phyloP scores from a whole-genome alignment of 2,113 vertebrate species.

The Onychostruthus taczanowskii region DNA sequence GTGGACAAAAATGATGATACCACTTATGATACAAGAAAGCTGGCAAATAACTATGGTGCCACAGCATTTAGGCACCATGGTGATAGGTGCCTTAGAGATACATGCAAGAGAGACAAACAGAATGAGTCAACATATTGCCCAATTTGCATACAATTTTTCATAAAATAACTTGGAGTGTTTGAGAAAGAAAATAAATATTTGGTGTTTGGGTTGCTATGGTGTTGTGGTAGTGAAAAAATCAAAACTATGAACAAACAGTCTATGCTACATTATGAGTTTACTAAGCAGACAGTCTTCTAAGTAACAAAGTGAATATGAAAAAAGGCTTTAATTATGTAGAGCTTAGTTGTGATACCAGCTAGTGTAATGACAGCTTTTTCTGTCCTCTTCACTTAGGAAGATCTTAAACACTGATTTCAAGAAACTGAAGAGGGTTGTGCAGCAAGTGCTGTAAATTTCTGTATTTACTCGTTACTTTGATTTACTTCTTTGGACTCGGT shows the following conservation, averaged over 20 bases:
- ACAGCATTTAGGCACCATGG: conserved; percentile 30
- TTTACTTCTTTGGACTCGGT: background rate
- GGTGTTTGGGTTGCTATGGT: conserved; percentile 36
- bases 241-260: background rate
- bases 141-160: conserved; percentile 44
- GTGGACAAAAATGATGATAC: background rate
- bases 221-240: background rate
- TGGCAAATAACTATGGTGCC: background rate
- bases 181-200: conserved; percentile 55
- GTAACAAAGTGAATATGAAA: background rate
- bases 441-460: background rate
- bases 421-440: background rate
- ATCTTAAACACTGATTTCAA: conserved; percentile 1
- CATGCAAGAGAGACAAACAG: conserved; percentile 38
- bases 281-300: background rate
- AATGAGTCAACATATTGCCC: background rate
- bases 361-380: background rate
- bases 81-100: conserved; percentile 38
- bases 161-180: conserved; percentile 37
- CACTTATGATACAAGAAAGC: background rate
- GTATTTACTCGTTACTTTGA: background rate
- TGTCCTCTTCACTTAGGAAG: background rate
- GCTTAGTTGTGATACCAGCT: background rate
- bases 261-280: background rate
- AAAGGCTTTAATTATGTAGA: background rate